A percentile compares a stretch with the other conserved stretches of the same genome.
These are phyloP conservation scores for Poecilia wingei DNA, from an alignment of 2,797 vertebrate genomes.

Conservation along the genomic window DNA sequence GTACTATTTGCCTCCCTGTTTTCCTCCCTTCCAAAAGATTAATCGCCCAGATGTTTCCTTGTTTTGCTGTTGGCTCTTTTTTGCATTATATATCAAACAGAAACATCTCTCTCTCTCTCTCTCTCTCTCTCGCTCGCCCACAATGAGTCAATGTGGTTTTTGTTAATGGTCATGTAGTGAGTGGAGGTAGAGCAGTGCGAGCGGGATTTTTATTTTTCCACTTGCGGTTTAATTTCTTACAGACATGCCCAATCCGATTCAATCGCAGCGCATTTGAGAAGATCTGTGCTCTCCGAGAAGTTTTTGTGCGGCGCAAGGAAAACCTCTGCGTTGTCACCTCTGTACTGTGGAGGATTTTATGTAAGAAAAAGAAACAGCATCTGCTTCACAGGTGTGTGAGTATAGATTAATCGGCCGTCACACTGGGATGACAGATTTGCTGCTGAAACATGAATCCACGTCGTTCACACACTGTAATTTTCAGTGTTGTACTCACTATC, in stretches of 20 bases:
- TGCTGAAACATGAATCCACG: constrained; percentile 43
- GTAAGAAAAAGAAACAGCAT: constrained; percentile 29
- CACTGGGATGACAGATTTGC: constrained; percentile 33
- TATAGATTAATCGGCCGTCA: constrained; percentile 28
- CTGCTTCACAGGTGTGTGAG: constrained; percentile 48
- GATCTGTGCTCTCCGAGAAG: constrained; percentile 51
- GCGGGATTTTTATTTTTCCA: constrained; percentile 66
- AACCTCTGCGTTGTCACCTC: constrained; percentile 28
- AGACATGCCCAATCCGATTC: constrained; percentile 73
- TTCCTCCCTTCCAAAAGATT: constrained; percentile 78
- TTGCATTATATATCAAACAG: constrained; percentile 85
- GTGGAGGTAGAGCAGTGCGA: constrained; percentile 57
- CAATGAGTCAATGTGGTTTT: constrained; percentile 73
- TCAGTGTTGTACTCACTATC: constrained; percentile 9
- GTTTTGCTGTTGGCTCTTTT: constrained; percentile 87
- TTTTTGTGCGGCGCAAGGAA: constrained; percentile 23
- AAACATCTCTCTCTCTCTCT: constrained; percentile 70
- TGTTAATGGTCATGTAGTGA: constrained; percentile 71
- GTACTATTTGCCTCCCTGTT: constrained; percentile 68
- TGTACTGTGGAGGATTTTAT: constrained; percentile 18
- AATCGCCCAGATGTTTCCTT: constrained; percentile 89
- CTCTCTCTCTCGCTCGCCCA: constrained; percentile 10
- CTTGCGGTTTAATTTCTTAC: constrained; percentile 74
- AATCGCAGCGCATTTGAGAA: constrained; percentile 62
- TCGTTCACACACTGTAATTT: neutral